Conservation (phyloP, 2,888 invertebrate genomes). For the Platycheirus rosarum region DNA sequence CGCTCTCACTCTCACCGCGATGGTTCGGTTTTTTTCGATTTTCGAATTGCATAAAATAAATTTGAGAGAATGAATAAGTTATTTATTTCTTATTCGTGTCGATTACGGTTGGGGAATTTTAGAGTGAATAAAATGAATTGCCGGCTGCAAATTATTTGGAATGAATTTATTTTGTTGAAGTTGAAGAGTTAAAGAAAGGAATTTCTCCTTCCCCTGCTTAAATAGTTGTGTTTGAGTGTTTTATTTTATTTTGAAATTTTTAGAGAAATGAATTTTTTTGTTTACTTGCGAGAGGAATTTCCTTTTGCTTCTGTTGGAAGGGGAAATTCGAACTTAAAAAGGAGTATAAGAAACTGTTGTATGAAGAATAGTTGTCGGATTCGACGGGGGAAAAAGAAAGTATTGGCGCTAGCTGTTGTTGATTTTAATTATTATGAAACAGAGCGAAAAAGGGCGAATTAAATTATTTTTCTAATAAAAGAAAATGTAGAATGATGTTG, state of each 20-base stretch:
- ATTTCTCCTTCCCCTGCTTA: too few relatives aligned
- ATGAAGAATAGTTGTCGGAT: slow-evolving; percentile 44
- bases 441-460: not conserved
- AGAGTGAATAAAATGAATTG: slow-evolving; percentile 39
- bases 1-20: slow-evolving; percentile 18
- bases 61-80: slow-evolving; percentile 56
- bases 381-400: not conserved
- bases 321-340: too few relatives aligned
- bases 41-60: slow-evolving; percentile 23
- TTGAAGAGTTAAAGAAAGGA: too few relatives aligned
- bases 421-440: not conserved
- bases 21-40: not conserved
- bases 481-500: slow-evolving; percentile 7
- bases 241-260: not conserved
- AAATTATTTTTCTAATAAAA: slow-evolving; percentile 10
- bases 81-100: too few relatives aligned
- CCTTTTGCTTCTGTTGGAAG: slow-evolving; percentile 1
- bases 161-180: slow-evolving; percentile 1
- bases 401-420: slow-evolving; percentile 48
- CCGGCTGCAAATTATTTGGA: slow-evolving; percentile 63
- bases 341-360: too few relatives aligned
- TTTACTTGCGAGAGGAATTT: slow-evolving; percentile 67
- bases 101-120: too few relatives aligned
- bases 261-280: slow-evolving; percentile 60
- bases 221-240: not conserved